Evolutionary conservation across 2,797 vertebrate species (phyloP).

Genomic region (Acanthopagrus latus): DNA sequence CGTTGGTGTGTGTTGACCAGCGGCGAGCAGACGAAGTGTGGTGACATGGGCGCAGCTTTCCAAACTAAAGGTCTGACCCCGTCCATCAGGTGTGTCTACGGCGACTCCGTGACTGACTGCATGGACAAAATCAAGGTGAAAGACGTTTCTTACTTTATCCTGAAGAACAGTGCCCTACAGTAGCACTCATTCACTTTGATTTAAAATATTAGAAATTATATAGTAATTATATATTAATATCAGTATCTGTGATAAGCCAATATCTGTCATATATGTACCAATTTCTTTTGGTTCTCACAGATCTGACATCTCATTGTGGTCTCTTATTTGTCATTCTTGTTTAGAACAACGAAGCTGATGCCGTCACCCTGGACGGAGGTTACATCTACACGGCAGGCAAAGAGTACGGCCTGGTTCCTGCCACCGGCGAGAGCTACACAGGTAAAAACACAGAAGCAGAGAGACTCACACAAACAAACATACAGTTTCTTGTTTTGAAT

Average conservation of each 20-base stretch:
- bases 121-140: slow-evolving; percentile 87
- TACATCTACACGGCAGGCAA: slow-evolving; percentile 94
- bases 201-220: background rate
- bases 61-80: slow-evolving; percentile 84
- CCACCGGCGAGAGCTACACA: slow-evolving; percentile 91
- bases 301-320: background rate
- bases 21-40: slow-evolving; percentile 92
- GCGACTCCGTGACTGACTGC: slow-evolving; percentile 87
- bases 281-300: background rate
- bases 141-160: background rate
- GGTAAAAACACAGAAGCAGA: slow-evolving; percentile 77
- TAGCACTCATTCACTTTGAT: background rate
- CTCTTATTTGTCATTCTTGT: slow-evolving; percentile 2
- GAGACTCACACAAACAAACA: background rate
- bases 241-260: background rate
- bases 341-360: slow-evolving; percentile 90
- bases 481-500: background rate
- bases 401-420: slow-evolving; percentile 89
- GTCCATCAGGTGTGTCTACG: slow-evolving; percentile 88
- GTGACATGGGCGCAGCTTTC: slow-evolving; percentile 89
- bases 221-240: background rate
- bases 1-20: slow-evolving; percentile 92
- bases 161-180: background rate
- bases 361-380: slow-evolving; percentile 89
- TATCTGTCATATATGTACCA: background rate